Base-by-base conservation (phyloP, 64 coral and sea anemone genomes). In the Porites australiensis region DNA sequence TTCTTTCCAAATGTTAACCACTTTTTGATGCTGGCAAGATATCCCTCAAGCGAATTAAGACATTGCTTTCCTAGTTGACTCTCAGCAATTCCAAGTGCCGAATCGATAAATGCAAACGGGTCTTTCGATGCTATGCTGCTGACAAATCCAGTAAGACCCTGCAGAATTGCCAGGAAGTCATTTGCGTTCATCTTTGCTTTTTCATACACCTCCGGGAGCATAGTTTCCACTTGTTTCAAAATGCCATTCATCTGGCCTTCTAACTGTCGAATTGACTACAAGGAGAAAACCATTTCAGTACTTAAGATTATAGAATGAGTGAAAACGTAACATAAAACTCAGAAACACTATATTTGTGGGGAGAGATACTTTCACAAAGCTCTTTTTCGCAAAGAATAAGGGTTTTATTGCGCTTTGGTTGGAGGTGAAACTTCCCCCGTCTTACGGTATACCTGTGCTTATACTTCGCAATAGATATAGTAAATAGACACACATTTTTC, bases 91-190 rank as follows among this genome's bases (percentile, higher is more conserved):
- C 10, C 22, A 43, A 82, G 16, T 23, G 78, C 78, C 5, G 53
- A 7, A 3, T 49, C 21, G 5, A 82, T 10, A 37, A 27, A 12
- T 1, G 18, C 19, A 23, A 82, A 82, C 19, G 78, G 52, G 21
- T 82, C 78, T 14, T 60, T 61, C 27, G 14, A 49, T 82, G 7
- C 19, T 15, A 18, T 16, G 8, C 53, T 50, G 60, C 53, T 15
- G 4, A 44, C 19, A 52, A 82, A 82, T 61, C 78, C 75, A 3
- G 75, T 77, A 23, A 55, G 5, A 48, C 75, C 75, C 44, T 77
- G 75, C 14, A 77, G 51, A 16, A 77, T 77, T 50, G 75, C 75
- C 13, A 77, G 44, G 15, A 77, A 50, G 75, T 77, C 75, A 15
- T 44, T 15, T 14, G 22, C 8, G 44, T 49, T 23, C 22, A 49